phyloP scores from a whole-genome alignment of 2,888 invertebrate genomes.

The Platypus cylindrus region DNA sequence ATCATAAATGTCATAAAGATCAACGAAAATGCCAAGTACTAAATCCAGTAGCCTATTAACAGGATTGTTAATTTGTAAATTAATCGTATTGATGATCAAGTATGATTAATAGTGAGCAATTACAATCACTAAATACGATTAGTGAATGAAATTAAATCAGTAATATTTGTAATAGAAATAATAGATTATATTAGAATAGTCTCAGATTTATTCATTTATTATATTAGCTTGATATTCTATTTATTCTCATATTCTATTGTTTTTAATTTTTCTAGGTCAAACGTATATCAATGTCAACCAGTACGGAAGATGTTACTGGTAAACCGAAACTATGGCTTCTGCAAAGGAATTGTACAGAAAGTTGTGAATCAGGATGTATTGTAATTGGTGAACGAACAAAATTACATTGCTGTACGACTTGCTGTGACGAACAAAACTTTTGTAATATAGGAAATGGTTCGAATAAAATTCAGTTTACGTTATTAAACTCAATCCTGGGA shows the following conservation, averaged over 20 bases:
- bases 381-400: conserved; percentile 82
- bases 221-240: neutral
- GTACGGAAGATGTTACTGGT: conserved; percentile 65
- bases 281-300: conserved; percentile 70
- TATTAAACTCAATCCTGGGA: too few relatives aligned
- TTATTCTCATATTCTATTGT: too few relatives aligned
- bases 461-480: neutral
- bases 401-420: conserved; percentile 75
- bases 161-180: neutral
- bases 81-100: neutral
- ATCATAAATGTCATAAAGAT: conserved; percentile 65
- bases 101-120: too few relatives aligned
- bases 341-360: conserved; percentile 69
- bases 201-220: neutral
- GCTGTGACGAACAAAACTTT: conserved; percentile 63
- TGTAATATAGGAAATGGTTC: conserved; percentile 58
- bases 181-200: neutral
- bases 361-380: conserved; percentile 79
- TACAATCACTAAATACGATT: too few relatives aligned
- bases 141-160: too few relatives aligned
- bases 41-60: neutral
- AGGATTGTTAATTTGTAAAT: neutral
- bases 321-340: conserved; percentile 71
- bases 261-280: conserved; percentile 55
- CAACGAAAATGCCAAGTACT: conserved; percentile 65